Evolutionary conservation across 1,140 invertebrate species (phyloP).

Genomic region (Drosophila lacertosa): DNA sequence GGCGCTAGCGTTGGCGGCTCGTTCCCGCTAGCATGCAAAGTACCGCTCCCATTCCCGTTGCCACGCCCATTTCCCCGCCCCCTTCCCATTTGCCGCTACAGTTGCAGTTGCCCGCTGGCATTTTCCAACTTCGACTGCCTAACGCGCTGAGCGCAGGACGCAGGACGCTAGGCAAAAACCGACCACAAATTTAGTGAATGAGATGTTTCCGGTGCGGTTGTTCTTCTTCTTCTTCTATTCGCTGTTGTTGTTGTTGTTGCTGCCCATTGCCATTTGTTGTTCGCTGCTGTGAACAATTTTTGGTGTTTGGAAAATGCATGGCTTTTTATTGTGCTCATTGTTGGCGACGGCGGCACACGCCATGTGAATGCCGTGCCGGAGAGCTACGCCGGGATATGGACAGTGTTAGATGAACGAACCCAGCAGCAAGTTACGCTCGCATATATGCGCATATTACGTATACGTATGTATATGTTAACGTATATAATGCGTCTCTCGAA

Average conservation of each 20-base stretch:
- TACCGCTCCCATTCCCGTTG: slow-evolving; percentile 7
- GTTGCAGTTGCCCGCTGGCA: slow-evolving; percentile 67
- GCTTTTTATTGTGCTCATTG: slow-evolving; percentile 82
- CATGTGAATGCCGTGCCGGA: slow-evolving; percentile 42
- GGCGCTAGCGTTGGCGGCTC: slow-evolving; percentile 48
- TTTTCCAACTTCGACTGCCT: slow-evolving; percentile 80
- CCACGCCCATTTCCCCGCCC: not conserved
- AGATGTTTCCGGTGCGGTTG: slow-evolving; percentile 82
- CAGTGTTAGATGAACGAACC: slow-evolving; percentile 12
- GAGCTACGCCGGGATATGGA: slow-evolving; percentile 15
- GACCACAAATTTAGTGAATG: slow-evolving; percentile 83
- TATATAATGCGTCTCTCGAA: slow-evolving; percentile 45
- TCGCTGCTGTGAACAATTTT: slow-evolving; percentile 66
- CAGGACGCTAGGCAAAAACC: slow-evolving; percentile 65
- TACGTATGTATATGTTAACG: not conserved
- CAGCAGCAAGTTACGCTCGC: slow-evolving; percentile 53
- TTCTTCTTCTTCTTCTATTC: slow-evolving; percentile 57
- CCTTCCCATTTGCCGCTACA: slow-evolving; percentile 11
- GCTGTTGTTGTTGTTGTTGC: slow-evolving; percentile 31
- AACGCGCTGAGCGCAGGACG: slow-evolving; percentile 42
- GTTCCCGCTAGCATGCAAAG: slow-evolving; percentile 25
- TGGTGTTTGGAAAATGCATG: slow-evolving; percentile 82
- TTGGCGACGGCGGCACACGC: slow-evolving; percentile 58
- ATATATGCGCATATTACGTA: not conserved
- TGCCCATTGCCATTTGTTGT: slow-evolving; percentile 29